These are phyloP conservation scores for Lucinisca nassula DNA, from an alignment of 2,888 invertebrate genomes.

Conservation along the genomic window DNA sequence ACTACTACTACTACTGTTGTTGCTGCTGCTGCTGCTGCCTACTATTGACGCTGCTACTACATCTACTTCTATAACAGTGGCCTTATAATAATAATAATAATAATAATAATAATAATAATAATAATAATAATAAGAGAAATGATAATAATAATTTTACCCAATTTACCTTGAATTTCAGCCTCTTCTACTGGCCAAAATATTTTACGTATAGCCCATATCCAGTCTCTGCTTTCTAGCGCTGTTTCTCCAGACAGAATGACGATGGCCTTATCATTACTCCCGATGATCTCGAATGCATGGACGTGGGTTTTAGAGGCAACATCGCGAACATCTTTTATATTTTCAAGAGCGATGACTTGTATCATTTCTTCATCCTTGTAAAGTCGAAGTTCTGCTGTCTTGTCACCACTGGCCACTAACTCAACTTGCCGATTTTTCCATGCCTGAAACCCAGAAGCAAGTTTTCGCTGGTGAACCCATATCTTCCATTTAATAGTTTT, in stretches of 20 bases:
- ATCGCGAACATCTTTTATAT: conserved; percentile 6
- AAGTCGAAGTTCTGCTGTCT: background rate
- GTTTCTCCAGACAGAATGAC: conserved; percentile 6
- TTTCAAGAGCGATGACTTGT: conserved; percentile 10
- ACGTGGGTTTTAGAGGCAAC: conserved; percentile 16
- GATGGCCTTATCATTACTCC: background rate
- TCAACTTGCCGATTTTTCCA: conserved; percentile 2
- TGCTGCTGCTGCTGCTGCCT: too few relatives aligned
- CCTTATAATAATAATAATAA: too few relatives aligned
- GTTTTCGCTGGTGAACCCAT: too few relatives aligned
- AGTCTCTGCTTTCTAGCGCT: conserved; percentile 6
- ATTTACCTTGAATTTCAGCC: background rate
- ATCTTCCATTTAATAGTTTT: too few relatives aligned
- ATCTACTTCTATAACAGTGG: too few relatives aligned
- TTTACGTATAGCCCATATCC: conserved; percentile 15
- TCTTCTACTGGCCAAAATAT: conserved; percentile 10
- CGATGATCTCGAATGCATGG: conserved; percentile 9
- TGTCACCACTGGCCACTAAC: background rate
- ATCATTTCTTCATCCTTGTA: background rate
- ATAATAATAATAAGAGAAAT: background rate
- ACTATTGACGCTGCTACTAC: too few relatives aligned
- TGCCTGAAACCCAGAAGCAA: conserved; percentile 15
- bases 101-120: too few relatives aligned
- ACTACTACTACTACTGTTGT: too few relatives aligned
- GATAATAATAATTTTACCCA: background rate